Evolutionary conservation across 1,140 invertebrate species (phyloP).

Genomic region (Augochlora pura): DNA sequence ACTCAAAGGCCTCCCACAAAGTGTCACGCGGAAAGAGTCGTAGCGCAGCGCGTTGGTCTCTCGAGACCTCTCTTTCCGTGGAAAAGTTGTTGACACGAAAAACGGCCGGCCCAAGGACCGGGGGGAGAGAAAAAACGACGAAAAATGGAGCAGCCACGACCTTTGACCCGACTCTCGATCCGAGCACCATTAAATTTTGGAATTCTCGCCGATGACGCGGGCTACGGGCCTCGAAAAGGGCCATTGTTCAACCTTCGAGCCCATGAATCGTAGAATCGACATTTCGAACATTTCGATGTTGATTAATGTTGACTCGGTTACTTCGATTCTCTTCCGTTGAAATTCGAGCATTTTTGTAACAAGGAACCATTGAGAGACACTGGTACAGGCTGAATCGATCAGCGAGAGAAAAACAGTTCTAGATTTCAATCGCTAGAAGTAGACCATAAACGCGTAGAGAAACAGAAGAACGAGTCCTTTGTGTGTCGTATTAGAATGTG

Average conservation of each 20-base stretch:
- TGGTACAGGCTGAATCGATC: neutral
- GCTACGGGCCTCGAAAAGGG: neutral
- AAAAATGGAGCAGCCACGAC: conserved; percentile 27
- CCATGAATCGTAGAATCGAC: neutral
- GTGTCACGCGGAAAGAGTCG: conserved; percentile 34
- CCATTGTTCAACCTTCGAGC: neutral
- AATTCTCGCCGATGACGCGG: neutral
- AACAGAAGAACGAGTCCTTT: conserved; percentile 30
- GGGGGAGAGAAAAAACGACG: neutral
- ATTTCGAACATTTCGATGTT: no score
- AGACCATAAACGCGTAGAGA: conserved; percentile 19
- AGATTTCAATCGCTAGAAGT: conserved; percentile 36
- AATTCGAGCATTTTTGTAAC: neutral
- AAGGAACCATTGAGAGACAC: neutral
- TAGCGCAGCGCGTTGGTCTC: conserved; percentile 64
- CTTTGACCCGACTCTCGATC: conserved; percentile 35
- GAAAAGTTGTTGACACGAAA: conserved; percentile 54
- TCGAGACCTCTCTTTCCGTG: conserved; percentile 17
- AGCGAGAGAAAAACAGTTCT: conserved; percentile 4
- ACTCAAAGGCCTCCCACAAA: conserved; percentile 62
- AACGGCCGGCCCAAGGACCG: neutral
- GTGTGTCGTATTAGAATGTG: conserved; percentile 6
- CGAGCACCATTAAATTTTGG: conserved; percentile 26
- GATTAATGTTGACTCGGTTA: no score
- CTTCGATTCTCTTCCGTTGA: no score